phyloP scores from a whole-genome alignment of 2,113 vertebrate species.

The Perca schrenkii region DNA sequence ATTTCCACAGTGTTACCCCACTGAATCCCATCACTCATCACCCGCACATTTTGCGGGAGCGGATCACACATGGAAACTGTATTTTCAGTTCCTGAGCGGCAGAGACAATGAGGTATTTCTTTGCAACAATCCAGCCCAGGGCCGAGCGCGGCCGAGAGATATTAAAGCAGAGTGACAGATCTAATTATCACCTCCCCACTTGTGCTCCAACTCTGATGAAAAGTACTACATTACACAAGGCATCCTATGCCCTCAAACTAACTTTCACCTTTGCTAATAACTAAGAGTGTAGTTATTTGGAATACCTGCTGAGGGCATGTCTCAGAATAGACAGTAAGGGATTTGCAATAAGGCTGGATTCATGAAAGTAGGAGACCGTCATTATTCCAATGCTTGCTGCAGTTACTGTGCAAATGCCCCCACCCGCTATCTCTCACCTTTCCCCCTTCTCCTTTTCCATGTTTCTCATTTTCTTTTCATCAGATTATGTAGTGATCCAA shows the following conservation, averaged over 20 bases:
- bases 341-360: conserved; percentile 64
- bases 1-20: neutral
- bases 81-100: conserved; percentile 48
- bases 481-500: conserved; percentile 16
- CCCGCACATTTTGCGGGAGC: conserved; percentile 57
- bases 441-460: conserved; percentile 15
- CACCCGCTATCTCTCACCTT: conserved; percentile 31
- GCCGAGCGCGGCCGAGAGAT: conserved; percentile 52
- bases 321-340: conserved; percentile 63
- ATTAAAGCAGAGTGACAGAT: conserved; percentile 82
- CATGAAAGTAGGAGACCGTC: conserved; percentile 59
- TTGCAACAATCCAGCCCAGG: conserved; percentile 56
- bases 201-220: conserved; percentile 64
- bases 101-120: conserved; percentile 74
- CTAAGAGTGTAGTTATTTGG: conserved; percentile 64
- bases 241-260: conserved; percentile 71
- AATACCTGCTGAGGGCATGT: conserved; percentile 68
- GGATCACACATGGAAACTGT: conserved; percentile 26
- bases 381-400: conserved; percentile 51
- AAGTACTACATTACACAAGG: conserved; percentile 61
- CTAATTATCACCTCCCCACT: conserved; percentile 77
- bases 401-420: conserved; percentile 46
- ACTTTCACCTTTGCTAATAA: conserved; percentile 77
- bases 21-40: conserved; percentile 65
- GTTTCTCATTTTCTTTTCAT: conserved; percentile 45